A percentile compares a stretch with the other conserved stretches of the same genome.
Conservation (phyloP, 2,797 vertebrate genomes). For the Chelidonichthys spinosus region DNA sequence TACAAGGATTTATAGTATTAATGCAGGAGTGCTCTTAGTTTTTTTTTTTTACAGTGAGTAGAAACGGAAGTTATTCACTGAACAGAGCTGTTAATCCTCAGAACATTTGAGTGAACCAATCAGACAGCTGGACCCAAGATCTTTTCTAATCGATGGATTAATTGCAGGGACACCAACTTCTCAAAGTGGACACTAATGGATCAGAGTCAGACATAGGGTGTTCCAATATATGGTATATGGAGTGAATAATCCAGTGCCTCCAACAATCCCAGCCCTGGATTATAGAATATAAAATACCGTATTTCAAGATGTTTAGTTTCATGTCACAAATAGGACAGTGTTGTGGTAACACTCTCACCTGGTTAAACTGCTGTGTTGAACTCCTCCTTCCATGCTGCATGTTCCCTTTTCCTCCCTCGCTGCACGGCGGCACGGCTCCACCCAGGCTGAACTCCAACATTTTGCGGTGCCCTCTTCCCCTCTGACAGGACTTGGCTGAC, state of each 20-base stretch:
- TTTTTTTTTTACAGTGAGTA: background rate
- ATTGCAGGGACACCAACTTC: slow-evolving; percentile 4
- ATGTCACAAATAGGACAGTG: background rate
- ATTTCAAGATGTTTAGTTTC: background rate
- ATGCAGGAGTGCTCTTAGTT: background rate
- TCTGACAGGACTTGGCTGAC: slow-evolving; percentile 22
- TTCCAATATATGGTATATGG: background rate
- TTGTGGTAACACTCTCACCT: slow-evolving; percentile 40
- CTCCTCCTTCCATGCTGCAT: slow-evolving; percentile 15
- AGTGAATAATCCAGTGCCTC: background rate
- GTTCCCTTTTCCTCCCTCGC: background rate
- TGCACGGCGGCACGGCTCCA: background rate
- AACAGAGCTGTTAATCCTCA: background rate
- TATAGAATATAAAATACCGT: background rate
- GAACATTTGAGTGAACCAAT: background rate
- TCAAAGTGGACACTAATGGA: background rate
- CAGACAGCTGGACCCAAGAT: background rate
- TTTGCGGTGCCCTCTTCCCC: slow-evolving; percentile 21
- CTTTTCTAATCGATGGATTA: background rate
- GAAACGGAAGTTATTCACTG: background rate
- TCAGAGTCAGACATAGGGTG: background rate
- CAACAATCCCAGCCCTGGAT: background rate
- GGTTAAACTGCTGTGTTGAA: background rate
- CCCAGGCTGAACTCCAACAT: slow-evolving; percentile 43
- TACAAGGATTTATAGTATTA: background rate